Evolutionary conservation across 1,140 invertebrate genomes (phyloP).

Genomic region (Nomia melanderi): DNA sequence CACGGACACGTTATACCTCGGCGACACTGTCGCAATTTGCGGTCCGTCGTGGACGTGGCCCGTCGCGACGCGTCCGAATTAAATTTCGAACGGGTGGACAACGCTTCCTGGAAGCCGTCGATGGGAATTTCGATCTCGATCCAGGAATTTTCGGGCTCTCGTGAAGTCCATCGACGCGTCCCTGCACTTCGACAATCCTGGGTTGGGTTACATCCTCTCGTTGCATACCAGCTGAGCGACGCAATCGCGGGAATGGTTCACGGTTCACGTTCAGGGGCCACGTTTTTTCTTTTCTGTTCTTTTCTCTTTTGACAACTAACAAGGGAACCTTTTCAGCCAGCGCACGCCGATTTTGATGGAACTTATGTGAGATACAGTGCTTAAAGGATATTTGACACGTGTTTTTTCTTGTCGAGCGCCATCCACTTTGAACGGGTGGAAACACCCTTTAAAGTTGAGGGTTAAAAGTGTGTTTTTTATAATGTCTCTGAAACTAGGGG

Average conservation of each 20-base stretch:
- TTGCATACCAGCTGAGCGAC: constrained; percentile 64
- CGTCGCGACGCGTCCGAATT: not conserved
- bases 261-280: not conserved
- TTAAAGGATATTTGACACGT: no score
- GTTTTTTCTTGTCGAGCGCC: no score
- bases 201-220: constrained; percentile 78
- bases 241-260: not conserved
- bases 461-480: no score
- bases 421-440: no score
- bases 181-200: constrained; percentile 38
- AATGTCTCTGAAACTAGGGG: no score
- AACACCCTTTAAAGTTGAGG: no score
- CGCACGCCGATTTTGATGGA: no score
- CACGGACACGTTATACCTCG: not conserved
- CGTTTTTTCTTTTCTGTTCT: no score
- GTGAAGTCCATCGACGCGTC: constrained; percentile 40
- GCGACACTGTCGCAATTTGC: constrained; percentile 26
- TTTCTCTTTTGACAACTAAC: no score
- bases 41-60: not conserved
- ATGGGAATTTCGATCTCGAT: constrained; percentile 59
- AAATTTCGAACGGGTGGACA: constrained; percentile 32
- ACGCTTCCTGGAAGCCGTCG: constrained; percentile 59
- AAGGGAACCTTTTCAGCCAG: no score
- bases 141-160: constrained; percentile 55
- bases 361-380: no score